These are phyloP conservation scores for Bryconaethiops microstoma DNA, from an alignment of 2,797 vertebrate species.

Conservation along the genomic window DNA sequence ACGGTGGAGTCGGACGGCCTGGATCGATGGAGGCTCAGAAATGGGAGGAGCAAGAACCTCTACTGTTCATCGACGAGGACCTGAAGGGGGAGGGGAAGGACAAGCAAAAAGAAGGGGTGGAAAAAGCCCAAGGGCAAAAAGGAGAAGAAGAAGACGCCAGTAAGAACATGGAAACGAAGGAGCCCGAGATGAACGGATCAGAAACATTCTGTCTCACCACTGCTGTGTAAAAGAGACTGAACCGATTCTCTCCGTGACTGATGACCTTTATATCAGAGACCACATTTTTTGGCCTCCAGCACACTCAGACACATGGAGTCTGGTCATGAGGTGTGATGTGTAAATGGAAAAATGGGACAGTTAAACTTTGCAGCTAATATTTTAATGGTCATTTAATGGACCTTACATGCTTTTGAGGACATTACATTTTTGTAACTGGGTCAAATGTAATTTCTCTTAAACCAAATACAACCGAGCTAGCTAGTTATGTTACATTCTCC, in stretches of 20 bases:
- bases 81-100: constrained; percentile 15
- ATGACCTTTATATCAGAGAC: neutral
- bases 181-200: constrained; percentile 30
- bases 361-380: no score
- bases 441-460: no score
- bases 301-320: neutral
- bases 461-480: no score
- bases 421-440: no score
- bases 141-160: constrained; percentile 21
- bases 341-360: no score
- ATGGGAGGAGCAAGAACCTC: constrained; percentile 58
- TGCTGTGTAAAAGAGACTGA: constrained; percentile 50
- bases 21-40: constrained; percentile 54
- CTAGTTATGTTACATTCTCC: no score
- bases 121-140: neutral
- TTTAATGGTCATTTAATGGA: no score
- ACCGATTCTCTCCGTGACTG: neutral
- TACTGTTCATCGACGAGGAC: constrained; percentile 63
- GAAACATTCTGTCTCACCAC: constrained; percentile 57
- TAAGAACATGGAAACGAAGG: neutral
- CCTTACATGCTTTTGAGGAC: no score
- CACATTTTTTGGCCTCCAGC: neutral
- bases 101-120: constrained; percentile 1
- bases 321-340: no score
- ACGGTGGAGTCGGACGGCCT: constrained; percentile 48